phyloP scores from a whole-genome alignment of 2,888 invertebrate species.

The Julus scandinavius region DNA sequence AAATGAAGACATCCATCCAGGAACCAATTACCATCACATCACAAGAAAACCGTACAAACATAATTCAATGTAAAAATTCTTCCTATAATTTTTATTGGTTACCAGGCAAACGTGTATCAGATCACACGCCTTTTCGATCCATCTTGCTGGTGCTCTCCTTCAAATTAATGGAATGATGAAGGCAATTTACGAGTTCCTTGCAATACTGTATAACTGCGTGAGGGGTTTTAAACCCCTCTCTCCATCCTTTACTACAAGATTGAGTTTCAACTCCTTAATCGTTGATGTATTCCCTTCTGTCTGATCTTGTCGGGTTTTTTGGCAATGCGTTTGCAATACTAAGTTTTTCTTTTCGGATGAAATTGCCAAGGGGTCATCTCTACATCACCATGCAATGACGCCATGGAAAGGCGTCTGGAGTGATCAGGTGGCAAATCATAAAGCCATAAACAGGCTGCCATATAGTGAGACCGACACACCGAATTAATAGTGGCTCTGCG shows the following conservation, averaged over 20 bases:
- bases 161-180: neutral
- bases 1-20: neutral
- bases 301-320: neutral
- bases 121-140: neutral
- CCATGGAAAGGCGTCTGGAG: neutral
- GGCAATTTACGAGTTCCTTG: neutral
- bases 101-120: neutral
- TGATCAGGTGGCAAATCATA: slow-evolving; percentile 31
- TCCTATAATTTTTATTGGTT: neutral
- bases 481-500: slow-evolving; percentile 11
- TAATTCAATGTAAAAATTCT: neutral
- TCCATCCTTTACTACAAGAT: neutral
- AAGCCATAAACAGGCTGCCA: neutral
- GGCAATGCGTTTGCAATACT: neutral
- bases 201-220: neutral
- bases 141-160: neutral
- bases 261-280: neutral
- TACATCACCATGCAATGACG: neutral
- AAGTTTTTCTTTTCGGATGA: neutral
- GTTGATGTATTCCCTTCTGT: neutral
- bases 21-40: neutral
- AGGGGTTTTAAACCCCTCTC: neutral
- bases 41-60: neutral
- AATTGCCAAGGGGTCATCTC: neutral
- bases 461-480: neutral